These are phyloP conservation scores for Jordanella pulchra DNA, from an alignment of 2,797 vertebrate genomes.

Conservation along the genomic window DNA sequence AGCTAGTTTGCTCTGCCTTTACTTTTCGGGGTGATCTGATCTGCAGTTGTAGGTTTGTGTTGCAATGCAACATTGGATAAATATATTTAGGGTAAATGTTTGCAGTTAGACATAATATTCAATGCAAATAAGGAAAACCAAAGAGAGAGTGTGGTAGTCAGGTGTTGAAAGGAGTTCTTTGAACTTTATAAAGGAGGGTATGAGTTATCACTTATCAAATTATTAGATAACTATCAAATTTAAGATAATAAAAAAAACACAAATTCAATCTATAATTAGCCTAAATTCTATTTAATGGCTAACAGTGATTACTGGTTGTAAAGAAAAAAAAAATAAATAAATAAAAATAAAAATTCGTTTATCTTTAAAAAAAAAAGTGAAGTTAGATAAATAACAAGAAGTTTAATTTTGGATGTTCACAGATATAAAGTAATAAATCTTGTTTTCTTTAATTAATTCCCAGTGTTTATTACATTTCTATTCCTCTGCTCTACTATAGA, in stretches of 20 bases:
- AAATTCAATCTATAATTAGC: neutral
- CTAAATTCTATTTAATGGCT: neutral
- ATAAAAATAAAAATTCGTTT: too few species aligned
- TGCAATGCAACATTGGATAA: neutral
- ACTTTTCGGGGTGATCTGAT: neutral
- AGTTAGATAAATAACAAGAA: too few species aligned
- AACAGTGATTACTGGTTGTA: neutral
- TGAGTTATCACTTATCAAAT: neutral
- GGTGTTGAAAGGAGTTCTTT: neutral
- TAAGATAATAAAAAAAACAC: neutral
- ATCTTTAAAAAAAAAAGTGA: too few species aligned
- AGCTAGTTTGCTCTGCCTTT: constrained; percentile 1
- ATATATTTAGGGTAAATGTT: neutral
- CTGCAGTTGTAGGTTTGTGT: neutral
- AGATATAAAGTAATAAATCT: too few species aligned
- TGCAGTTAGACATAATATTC: too few species aligned
- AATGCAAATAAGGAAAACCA: neutral
- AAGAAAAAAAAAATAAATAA: too few species aligned
- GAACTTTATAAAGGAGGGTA: neutral
- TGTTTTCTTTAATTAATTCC: too few species aligned
- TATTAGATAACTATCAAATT: neutral
- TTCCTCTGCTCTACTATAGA: too few species aligned
- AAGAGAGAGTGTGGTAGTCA: neutral
- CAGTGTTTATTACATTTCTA: too few species aligned
- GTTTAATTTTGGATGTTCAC: too few species aligned